phyloP scores from a whole-genome alignment of 2,797 vertebrate species.

The Anniella stebbinsi region DNA sequence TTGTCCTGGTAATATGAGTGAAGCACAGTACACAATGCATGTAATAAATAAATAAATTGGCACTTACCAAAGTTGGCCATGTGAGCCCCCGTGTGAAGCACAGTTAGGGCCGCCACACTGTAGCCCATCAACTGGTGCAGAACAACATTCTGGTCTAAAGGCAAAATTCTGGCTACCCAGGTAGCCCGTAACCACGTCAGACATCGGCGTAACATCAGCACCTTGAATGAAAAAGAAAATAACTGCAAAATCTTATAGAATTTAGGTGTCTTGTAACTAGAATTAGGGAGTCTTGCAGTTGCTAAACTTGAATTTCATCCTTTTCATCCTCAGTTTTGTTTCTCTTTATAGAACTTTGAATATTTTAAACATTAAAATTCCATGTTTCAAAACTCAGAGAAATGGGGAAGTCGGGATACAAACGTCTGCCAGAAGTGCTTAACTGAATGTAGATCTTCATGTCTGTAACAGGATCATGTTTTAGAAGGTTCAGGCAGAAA shows the following conservation, averaged over 20 bases:
- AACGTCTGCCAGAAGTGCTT: no score
- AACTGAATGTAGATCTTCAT: no score
- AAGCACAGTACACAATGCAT: not conserved
- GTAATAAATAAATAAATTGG: not conserved
- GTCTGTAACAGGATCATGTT: no score
- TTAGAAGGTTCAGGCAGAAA: not conserved
- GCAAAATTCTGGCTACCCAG: slow-evolving; percentile 83
- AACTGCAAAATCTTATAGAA: not conserved
- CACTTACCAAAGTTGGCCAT: slow-evolving; percentile 86
- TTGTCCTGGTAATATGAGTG: not conserved
- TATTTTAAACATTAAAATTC: not conserved
- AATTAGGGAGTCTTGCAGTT: not conserved
- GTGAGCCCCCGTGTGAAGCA: slow-evolving; percentile 78
- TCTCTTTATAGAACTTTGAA: not conserved
- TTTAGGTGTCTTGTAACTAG: not conserved
- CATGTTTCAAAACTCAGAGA: not conserved
- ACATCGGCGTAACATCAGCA: slow-evolving; percentile 89
- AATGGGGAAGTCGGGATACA: not conserved
- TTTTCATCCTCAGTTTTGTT: not conserved
- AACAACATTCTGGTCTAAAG: slow-evolving; percentile 87
- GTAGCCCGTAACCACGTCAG: slow-evolving; percentile 87
- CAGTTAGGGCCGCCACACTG: slow-evolving; percentile 78
- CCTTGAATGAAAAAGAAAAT: slow-evolving; percentile 69
- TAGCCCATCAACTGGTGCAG: slow-evolving; percentile 90
- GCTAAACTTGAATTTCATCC: no score